A percentile compares a stretch with the other conserved stretches of the same genome.
These are phyloP conservation scores for Lycocorax pyrrhopterus DNA, from an alignment of 2,113 vertebrate species.

Conservation along the genomic window DNA sequence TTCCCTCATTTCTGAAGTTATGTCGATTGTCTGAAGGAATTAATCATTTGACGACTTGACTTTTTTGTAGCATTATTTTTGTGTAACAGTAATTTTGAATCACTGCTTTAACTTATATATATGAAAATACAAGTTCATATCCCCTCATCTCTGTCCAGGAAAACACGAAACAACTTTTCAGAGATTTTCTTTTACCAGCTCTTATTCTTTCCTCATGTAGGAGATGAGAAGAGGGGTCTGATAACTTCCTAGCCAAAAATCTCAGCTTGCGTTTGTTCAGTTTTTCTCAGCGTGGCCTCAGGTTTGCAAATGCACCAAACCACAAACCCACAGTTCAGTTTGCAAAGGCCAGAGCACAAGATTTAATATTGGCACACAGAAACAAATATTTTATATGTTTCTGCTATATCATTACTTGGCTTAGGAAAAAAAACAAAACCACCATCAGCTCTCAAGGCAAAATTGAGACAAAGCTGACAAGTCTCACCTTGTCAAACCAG, in stretches of 20 bases:
- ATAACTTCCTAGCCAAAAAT: not conserved
- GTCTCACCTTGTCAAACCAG: not conserved
- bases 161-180: not conserved
- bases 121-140: not conserved
- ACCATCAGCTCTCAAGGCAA: not conserved
- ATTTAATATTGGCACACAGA: not conserved
- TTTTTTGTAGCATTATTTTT: not conserved
- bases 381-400: not conserved
- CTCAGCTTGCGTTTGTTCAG: not conserved
- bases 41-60: not conserved
- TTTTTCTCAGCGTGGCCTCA: not conserved
- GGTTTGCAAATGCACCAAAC: constrained; percentile 22
- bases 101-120: not conserved
- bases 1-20: not conserved
- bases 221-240: not conserved
- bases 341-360: not conserved
- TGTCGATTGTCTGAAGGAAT: not conserved
- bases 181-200: not conserved
- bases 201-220: not conserved
- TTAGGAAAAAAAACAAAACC: not conserved
- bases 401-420: not conserved
- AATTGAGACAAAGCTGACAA: not conserved
- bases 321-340: not conserved
- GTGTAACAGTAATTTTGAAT: not conserved
- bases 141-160: not conserved